Conservation (phyloP, 2,888 invertebrate genomes). For the Parasteatoda lunata region DNA sequence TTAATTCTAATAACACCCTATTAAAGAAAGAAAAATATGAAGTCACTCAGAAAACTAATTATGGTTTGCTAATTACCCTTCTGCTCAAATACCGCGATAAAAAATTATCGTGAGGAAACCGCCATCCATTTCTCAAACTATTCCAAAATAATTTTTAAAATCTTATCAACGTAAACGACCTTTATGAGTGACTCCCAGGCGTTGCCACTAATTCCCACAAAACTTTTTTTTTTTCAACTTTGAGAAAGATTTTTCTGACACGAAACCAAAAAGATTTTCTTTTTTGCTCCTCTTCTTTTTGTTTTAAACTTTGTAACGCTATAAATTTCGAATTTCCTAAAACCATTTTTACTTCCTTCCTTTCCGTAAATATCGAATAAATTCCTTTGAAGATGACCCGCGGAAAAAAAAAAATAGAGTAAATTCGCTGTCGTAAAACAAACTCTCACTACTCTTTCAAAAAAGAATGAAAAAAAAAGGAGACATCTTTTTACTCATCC, state of each 20-base stretch:
- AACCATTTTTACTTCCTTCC: constrained; percentile 2
- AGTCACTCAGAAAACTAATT: not conserved
- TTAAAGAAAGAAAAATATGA: not conserved
- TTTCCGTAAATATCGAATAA: not conserved
- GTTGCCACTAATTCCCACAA: not conserved
- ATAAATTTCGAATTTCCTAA: constrained; percentile 3
- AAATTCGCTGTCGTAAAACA: not conserved
- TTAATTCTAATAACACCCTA: not conserved
- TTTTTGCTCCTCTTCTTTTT: not conserved
- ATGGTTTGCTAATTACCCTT: constrained; percentile 1
- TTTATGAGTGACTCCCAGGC: not conserved
- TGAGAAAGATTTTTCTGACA: not conserved
- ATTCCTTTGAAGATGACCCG: not conserved
- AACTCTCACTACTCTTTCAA: not conserved
- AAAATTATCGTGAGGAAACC: not conserved
- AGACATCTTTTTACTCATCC: not conserved
- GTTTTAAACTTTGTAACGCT: not conserved
- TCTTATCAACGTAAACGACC: not conserved
- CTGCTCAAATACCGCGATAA: not conserved
- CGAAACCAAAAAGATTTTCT: not conserved
- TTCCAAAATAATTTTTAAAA: not conserved
- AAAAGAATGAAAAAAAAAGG: not conserved
- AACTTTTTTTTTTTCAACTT: not conserved
- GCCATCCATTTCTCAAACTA: constrained; percentile 3
- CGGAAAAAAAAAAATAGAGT: not conserved